Evolutionary conservation across 2,797 vertebrate species (phyloP), one percentile per base, ranked within the genome.

Genomic region (Urophycis tenuis): DNA sequence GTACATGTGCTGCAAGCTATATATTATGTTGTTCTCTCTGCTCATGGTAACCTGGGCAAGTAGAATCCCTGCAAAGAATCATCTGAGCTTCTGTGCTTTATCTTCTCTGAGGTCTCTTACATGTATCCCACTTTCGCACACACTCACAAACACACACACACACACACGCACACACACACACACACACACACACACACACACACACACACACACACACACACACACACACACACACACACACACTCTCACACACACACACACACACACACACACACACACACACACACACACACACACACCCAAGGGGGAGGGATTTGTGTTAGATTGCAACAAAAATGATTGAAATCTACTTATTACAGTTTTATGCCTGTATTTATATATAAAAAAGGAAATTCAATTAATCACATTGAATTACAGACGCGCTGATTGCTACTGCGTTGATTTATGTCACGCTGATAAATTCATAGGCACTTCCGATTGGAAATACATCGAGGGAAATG

Each of bases 351-450:
- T 29, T 67, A 67, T 67, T 25, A 67, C 60, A 67, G 60, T 67
- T 78, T 39, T 10, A 53, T 70, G 80, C 71, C 31, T 82, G 3
- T 1, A 64, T 69, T 70, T 75, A 32, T 49, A 67, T 12, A 74
- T 41, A 30, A 12, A 71, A 32, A 32, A 4, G 35, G 73, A 45
- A 31, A 35, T 41, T n/a, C 75, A 39, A 25, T 69, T 79, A 84
- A 80, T 86, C 83, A 78, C 67, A n/a, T 81, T 71, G 74, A 72
- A 79, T 74, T 78, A 77, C 84, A 81, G 71, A 78, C 79, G 80
- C 75, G 78, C 79, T 78, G 79, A 85, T 73, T 76, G 60, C 64
- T 75, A 80, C 79, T 36, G 33, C 73, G 71, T 69, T 81, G 75
- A 85, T 87, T 81, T 82, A 88, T 84, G 80, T 81, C 9, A 25